Conservation (phyloP, 2,113 vertebrate genomes). For the Echinops telfairi region DNA sequence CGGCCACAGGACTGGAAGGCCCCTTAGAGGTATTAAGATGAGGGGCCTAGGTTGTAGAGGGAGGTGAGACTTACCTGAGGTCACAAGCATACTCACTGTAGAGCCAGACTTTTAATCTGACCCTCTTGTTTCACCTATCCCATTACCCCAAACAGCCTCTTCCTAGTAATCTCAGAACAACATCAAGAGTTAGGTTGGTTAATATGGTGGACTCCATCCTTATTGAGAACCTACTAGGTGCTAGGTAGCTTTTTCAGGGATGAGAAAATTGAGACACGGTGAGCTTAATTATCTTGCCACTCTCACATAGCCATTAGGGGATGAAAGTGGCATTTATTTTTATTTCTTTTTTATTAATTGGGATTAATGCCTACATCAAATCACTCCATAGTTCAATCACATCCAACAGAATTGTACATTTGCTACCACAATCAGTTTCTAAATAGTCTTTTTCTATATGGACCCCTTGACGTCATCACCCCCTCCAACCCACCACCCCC, state of each 20-base stretch:
- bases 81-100: background rate
- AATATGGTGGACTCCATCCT: background rate
- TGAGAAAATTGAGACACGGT: background rate
- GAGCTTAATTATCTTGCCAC: background rate
- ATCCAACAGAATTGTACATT: too few relatives aligned
- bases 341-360: too few relatives aligned
- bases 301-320: background rate
- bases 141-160: background rate
- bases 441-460: too few relatives aligned
- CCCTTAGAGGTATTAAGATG: background rate
- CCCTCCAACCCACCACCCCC: too few relatives aligned
- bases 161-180: background rate
- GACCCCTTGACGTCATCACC: too few relatives aligned
- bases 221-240: background rate
- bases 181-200: background rate
- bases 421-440: too few relatives aligned
- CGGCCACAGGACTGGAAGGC: background rate
- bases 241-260: constrained; percentile 1
- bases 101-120: background rate
- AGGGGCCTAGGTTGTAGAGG: background rate
- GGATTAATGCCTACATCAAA: too few relatives aligned
- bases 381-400: too few relatives aligned
- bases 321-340: background rate
- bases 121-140: background rate
- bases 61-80: background rate